Conservation (phyloP, 2,888 invertebrate species). For the Agrilus mali region DNA sequence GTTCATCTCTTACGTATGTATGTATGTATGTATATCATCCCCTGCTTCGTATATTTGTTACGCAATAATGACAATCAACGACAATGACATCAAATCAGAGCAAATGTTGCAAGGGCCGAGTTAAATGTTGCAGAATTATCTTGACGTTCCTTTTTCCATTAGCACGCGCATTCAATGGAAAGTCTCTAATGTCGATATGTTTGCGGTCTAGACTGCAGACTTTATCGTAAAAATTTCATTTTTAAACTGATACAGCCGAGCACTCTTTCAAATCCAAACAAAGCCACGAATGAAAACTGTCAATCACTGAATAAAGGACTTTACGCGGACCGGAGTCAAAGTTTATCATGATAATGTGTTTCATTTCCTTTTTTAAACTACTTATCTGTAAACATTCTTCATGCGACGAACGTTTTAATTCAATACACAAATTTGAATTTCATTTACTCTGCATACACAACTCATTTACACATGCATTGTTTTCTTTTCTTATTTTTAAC, state of each 20-base stretch:
- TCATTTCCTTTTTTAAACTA: slow-evolving; percentile 30
- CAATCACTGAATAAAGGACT: slow-evolving; percentile 16
- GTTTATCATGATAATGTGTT: slow-evolving; percentile 30
- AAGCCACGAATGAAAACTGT: slow-evolving; percentile 20
- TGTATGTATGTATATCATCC: too few species aligned
- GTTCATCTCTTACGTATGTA: too few species aligned
- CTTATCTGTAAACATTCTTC: not conserved
- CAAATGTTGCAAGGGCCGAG: not conserved
- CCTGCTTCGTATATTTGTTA: too few species aligned
- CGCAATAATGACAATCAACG: too few species aligned
- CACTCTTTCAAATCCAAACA: slow-evolving; percentile 17
- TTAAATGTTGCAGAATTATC: slow-evolving; percentile 1
- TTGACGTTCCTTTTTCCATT: not conserved
- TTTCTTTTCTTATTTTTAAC: too few species aligned
- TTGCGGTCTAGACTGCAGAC: not conserved
- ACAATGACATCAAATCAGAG: not conserved
- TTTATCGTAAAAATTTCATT: slow-evolving; percentile 4
- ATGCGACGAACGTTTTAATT: not conserved
- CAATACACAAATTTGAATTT: not conserved
- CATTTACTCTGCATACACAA: too few species aligned
- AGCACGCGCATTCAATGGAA: not conserved
- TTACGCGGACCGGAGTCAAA: slow-evolving; percentile 16
- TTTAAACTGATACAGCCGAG: slow-evolving; percentile 11
- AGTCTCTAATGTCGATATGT: not conserved
- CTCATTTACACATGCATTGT: too few species aligned